phyloP scores from a whole-genome alignment of 2,888 invertebrate species.

The Diarsia mendica region DNA sequence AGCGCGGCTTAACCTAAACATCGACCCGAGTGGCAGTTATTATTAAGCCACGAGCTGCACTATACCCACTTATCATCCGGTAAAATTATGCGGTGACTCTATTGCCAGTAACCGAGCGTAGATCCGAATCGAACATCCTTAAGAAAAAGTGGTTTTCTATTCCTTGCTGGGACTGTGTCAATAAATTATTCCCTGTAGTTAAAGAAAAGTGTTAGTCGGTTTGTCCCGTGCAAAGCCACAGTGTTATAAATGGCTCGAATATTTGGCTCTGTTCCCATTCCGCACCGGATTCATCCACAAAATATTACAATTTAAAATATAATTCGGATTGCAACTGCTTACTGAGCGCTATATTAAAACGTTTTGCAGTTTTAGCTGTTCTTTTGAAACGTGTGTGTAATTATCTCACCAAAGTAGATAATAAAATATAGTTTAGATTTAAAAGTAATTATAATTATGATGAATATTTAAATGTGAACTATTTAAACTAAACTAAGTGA shows the following conservation, averaged over 20 bases:
- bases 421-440: neutral
- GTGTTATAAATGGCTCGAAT: neutral
- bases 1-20: too few relatives aligned
- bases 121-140: neutral
- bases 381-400: constrained; percentile 7
- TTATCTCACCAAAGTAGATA: neutral
- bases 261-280: constrained; percentile 13
- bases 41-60: too few relatives aligned
- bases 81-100: too few relatives aligned
- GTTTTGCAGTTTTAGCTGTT: constrained; percentile 1
- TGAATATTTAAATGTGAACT: too few relatives aligned
- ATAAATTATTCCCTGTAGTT: neutral
- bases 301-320: constrained; percentile 18
- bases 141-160: neutral
- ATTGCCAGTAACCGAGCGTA: too few relatives aligned
- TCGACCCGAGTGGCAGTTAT: too few relatives aligned
- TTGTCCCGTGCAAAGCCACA: constrained; percentile 1
- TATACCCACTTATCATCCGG: too few relatives aligned
- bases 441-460: neutral
- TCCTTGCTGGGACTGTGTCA: neutral
- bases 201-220: constrained; percentile 11
- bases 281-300: neutral
- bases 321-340: constrained; percentile 2
- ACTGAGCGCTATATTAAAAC: constrained; percentile 1
- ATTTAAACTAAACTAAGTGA: too few relatives aligned